Percentiles rank a stretch among this genome's conserved stretches.
Evolutionary conservation across 2,113 vertebrate species (phyloP).

Genomic region (Cyanoramphus novaezelandiae): DNA sequence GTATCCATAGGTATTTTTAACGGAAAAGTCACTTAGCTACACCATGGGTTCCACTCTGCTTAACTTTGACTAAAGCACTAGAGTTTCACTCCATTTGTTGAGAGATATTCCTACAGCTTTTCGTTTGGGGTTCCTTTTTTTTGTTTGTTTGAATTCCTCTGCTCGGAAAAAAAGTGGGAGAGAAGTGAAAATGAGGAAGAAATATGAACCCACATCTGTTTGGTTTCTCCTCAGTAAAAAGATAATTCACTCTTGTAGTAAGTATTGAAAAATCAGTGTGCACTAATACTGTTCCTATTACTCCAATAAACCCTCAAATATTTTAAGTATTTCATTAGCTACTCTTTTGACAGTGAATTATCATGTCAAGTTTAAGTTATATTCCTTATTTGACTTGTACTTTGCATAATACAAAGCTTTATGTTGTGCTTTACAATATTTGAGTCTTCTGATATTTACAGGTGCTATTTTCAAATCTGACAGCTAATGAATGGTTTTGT

Average conservation of each 20-base stretch:
- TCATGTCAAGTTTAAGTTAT: not conserved
- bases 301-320: not conserved
- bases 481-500: conserved; percentile 43
- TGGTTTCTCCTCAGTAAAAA: not conserved
- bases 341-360: not conserved
- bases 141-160: not conserved
- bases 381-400: not conserved
- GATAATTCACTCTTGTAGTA: not conserved
- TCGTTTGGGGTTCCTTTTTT: not conserved
- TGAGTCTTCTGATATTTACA: not conserved
- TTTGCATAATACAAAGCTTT: not conserved
- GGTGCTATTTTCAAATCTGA: not conserved
- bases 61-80: not conserved
- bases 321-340: not conserved
- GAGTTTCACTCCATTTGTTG: not conserved
- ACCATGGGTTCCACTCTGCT: not conserved
- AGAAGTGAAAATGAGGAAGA: not conserved
- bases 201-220: not conserved
- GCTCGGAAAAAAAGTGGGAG: not conserved
- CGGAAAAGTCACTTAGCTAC: not conserved
- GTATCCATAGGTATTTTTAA: not conserved
- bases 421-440: not conserved
- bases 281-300: not conserved
- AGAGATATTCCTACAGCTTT: not conserved
- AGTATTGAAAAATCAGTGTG: not conserved